These are phyloP conservation scores for Ommatoiulus sabulosus DNA, from an alignment of 2,888 invertebrate genomes.

Conservation along the genomic window DNA sequence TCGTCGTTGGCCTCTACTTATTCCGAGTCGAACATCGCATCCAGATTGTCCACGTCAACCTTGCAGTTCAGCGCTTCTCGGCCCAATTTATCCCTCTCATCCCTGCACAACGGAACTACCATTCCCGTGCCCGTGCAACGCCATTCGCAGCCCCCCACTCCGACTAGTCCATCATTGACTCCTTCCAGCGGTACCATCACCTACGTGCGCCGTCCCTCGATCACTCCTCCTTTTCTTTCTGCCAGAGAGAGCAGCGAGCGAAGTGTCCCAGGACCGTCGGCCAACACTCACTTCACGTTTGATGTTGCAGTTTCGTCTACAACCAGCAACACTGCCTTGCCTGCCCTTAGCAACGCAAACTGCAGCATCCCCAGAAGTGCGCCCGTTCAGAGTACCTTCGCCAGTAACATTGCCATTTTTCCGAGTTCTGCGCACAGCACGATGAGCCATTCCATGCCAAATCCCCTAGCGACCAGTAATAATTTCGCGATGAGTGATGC, in stretches of 20 bases:
- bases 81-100: too few species aligned
- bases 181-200: background rate
- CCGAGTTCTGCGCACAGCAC: background rate
- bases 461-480: background rate
- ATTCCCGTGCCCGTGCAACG: too few species aligned
- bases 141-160: too few species aligned
- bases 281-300: conserved; percentile 4
- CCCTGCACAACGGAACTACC: too few species aligned
- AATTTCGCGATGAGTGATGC: background rate
- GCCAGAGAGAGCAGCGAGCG: conserved; percentile 20
- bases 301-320: conserved; percentile 35
- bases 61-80: too few species aligned
- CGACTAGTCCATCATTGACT: too few species aligned
- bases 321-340: conserved; percentile 51
- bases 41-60: too few species aligned
- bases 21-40: too few species aligned
- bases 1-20: too few species aligned
- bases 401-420: background rate
- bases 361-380: background rate
- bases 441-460: background rate
- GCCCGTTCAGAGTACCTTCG: background rate
- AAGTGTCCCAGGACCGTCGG: background rate
- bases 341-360: background rate
- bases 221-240: background rate
- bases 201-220: background rate